phyloP scores from a whole-genome alignment of 2,113 vertebrate genomes.

The Limanda limanda region DNA sequence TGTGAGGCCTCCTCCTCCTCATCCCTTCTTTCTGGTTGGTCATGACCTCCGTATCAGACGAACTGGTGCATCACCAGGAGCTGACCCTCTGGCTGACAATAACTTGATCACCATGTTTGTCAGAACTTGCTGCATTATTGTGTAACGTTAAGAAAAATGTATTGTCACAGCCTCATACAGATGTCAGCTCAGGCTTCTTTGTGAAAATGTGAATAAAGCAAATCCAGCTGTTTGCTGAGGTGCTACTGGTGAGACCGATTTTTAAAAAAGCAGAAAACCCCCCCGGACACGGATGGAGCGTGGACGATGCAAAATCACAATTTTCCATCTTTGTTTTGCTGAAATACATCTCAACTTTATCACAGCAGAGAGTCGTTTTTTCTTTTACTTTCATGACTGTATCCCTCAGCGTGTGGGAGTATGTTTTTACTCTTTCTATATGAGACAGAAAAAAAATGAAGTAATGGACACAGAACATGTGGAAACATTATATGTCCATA shows the following conservation, averaged over 20 bases:
- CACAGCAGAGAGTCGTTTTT: background rate
- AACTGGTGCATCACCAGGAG: constrained; percentile 18
- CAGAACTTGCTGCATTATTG: background rate
- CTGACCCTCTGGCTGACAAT: background rate
- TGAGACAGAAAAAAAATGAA: constrained; percentile 39
- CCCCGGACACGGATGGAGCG: background rate
- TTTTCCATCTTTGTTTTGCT: constrained; percentile 1
- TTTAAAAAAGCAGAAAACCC: background rate
- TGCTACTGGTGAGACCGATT: background rate
- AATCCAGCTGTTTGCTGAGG: constrained; percentile 8
- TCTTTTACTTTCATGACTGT: constrained; percentile 3
- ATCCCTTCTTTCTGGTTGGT: constrained; percentile 37
- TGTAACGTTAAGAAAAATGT: background rate
- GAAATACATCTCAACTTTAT: background rate
- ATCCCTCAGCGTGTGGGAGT: constrained; percentile 32
- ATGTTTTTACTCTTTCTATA: constrained; percentile 48
- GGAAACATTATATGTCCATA: constrained; percentile 83
- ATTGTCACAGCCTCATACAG: background rate
- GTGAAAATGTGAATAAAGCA: background rate
- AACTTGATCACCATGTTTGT: constrained; percentile 4
- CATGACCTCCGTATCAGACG: constrained; percentile 30
- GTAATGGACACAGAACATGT: constrained; percentile 65
- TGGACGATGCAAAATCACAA: background rate
- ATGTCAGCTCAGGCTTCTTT: background rate
- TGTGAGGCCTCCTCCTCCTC: constrained; percentile 34